These are phyloP conservation scores for Anhinga rufa DNA, from an alignment of 2,113 vertebrate species.

Conservation along the genomic window DNA sequence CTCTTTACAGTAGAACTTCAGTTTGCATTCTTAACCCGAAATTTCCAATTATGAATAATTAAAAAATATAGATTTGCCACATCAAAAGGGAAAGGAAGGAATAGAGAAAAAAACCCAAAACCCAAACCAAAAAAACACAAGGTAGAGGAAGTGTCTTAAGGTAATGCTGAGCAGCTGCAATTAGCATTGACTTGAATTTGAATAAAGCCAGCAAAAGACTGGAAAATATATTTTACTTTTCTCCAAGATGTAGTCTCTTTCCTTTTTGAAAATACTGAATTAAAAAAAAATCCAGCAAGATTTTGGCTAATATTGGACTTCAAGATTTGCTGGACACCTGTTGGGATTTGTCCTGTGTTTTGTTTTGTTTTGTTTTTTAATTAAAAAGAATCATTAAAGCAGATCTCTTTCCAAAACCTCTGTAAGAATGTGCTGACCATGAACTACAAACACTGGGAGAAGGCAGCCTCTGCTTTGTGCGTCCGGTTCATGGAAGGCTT, in stretches of 20 bases:
- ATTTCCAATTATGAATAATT: neutral
- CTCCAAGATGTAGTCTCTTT: neutral
- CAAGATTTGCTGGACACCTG: neutral
- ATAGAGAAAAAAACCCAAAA: neutral
- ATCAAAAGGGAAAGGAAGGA: neutral
- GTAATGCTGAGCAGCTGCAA: neutral
- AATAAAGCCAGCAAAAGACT: neutral
- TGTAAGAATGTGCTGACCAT: neutral
- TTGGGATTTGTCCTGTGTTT: neutral
- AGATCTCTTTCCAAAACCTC: neutral
- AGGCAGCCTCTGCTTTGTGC: neutral
- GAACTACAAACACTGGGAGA: neutral
- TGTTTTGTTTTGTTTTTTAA: neutral
- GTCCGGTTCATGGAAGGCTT: neutral
- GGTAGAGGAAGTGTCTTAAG: neutral
- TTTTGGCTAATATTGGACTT: neutral
- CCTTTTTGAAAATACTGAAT: neutral
- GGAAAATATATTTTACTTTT: neutral
- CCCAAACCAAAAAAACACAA: neutral
- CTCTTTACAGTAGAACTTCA: neutral
- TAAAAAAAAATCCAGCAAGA: neutral
- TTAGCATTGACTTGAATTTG: neutral
- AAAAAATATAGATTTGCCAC: neutral
- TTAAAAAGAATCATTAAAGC: neutral
- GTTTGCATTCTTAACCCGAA: neutral